Conservation (phyloP, 2,888 invertebrate species). For the Apodemia hepburni region DNA sequence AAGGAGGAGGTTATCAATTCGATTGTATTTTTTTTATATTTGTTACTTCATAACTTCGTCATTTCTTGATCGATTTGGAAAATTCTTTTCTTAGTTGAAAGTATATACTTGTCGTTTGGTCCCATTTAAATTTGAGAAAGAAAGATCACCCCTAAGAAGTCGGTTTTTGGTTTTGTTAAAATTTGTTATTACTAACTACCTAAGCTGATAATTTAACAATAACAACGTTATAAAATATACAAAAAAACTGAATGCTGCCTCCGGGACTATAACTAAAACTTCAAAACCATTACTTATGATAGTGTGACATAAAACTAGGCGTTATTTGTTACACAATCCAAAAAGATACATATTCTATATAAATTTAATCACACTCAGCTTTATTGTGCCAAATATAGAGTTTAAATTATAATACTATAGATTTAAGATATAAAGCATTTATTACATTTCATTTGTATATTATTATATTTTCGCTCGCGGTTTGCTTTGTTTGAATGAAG, state of each 20-base stretch:
- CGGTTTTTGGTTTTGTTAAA: no score
- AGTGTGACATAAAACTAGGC: constrained; percentile 22
- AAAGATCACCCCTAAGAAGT: no score
- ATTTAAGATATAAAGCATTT: neutral
- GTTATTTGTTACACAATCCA: constrained; percentile 16
- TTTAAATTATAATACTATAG: neutral
- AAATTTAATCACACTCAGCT: neutral
- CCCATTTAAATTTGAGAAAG: no score
- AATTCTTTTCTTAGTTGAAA: no score
- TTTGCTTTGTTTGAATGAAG: neutral
- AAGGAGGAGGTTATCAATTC: no score
- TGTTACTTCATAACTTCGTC: no score
- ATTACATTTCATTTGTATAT: neutral
- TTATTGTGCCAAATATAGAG: neutral
- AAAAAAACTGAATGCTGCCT: neutral
- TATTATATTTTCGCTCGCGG: neutral
- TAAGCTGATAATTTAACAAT: no score
- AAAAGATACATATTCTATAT: constrained; percentile 13
- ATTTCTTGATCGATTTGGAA: no score
- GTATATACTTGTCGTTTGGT: no score
- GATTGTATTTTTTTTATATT: no score
- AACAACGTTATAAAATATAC: neutral
- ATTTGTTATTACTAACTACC: no score
- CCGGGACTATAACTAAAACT: constrained; percentile 15
- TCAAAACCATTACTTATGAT: constrained; percentile 20